phyloP scores from a whole-genome alignment of 1,140 invertebrate genomes.

The Trichonephila clavipes region DNA sequence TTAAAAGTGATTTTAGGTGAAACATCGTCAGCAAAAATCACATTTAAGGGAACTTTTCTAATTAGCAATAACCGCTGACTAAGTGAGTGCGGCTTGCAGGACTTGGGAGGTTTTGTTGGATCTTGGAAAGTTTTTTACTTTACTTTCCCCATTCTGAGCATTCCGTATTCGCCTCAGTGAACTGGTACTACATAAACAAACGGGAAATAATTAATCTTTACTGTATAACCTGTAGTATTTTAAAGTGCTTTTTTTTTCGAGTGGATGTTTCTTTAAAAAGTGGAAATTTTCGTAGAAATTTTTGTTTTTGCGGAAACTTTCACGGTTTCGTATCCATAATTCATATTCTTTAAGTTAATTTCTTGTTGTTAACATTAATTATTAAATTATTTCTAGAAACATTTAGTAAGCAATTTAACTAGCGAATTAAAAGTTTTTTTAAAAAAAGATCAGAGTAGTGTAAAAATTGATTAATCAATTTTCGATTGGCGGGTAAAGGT shows the following conservation, averaged over 20 bases:
- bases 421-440: too few species aligned
- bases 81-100: conserved; percentile 17
- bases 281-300: background rate
- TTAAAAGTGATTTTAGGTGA: conserved; percentile 72
- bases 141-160: background rate
- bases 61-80: conserved; percentile 66
- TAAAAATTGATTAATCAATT: too few species aligned
- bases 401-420: too few species aligned
- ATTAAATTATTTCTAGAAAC: too few species aligned
- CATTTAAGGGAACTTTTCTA: conserved; percentile 60
- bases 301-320: too few species aligned
- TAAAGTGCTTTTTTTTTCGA: background rate
- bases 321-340: too few species aligned
- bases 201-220: background rate
- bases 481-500: too few species aligned
- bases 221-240: background rate
- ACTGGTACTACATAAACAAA: background rate
- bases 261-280: background rate
- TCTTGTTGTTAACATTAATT: too few species aligned
- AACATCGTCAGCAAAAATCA: conserved; percentile 66
- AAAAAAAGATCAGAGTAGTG: too few species aligned
- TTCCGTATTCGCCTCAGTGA: background rate
- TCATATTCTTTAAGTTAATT: too few species aligned
- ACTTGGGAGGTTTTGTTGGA: background rate
- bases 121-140: background rate